Conservation (phyloP, 2,888 invertebrate genomes). For the Petrolisthes manimaculis region DNA sequence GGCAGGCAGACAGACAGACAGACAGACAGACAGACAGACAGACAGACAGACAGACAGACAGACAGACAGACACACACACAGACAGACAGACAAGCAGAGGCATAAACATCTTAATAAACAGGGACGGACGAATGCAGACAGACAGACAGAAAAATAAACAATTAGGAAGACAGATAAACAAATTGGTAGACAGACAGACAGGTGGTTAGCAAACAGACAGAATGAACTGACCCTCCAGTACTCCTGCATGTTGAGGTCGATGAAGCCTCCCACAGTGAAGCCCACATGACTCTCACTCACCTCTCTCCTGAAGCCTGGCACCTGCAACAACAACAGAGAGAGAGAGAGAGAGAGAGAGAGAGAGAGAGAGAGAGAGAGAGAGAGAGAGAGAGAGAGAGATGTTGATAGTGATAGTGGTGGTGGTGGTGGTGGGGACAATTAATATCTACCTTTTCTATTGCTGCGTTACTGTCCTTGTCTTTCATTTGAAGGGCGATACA, state of each 20-base stretch:
- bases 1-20: too few relatives aligned
- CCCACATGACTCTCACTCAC: not conserved
- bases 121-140: not conserved
- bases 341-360: constrained; percentile 7
- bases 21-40: not conserved
- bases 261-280: not conserved
- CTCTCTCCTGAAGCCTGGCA: not conserved
- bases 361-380: constrained; percentile 7
- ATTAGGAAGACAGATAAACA: not conserved
- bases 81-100: not conserved
- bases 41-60: not conserved
- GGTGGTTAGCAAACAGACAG: not conserved
- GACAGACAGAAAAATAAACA: constrained; percentile 1
- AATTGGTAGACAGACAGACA: too few relatives aligned
- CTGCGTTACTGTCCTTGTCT: too few relatives aligned
- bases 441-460: too few relatives aligned
- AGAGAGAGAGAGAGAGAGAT: constrained; percentile 3
- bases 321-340: not conserved
- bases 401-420: not conserved
- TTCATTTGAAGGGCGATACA: too few relatives aligned
- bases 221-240: not conserved
- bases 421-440: not conserved
- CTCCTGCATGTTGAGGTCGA: constrained; percentile 10
- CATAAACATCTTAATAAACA: constrained; percentile 9
- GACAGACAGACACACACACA: not conserved